Evolutionary conservation across 2,113 vertebrate genomes (phyloP), one percentile per base, ranked within the genome.

Genomic region (Pteronura brasiliensis): DNA sequence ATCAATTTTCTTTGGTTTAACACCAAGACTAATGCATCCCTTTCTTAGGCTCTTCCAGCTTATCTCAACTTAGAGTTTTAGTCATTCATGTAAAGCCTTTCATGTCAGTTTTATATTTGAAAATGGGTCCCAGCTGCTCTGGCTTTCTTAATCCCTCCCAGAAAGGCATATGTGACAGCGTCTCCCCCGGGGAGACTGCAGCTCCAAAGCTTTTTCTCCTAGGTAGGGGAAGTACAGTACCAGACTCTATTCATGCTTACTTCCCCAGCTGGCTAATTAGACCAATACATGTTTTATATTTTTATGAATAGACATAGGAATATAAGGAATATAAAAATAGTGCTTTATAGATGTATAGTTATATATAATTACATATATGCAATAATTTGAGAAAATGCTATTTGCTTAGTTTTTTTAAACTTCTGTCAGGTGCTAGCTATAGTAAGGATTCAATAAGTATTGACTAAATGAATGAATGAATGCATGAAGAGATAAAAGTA

Each of bases 1-100:
- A 97, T 97, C 95, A 90, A 65, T 98, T 98, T 92, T 97, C 96
- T 92, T 96, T 95, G 97, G 87, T 98, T 96, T 97, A 96, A 97
- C 92, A 95, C 83, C 96, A 96, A 90, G 90, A 94, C 92, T 77
- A 90, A 92, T 71, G 71, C 77, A 55, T 36, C 80, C 59, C 87
- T 49, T 83, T 87, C 79, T 82, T 95, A 52, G 87, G 44, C 57
- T 52, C 31, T 88, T 90, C 71, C 39, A 90, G 59, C 76, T 92
- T 96, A 85, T 97, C 84, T 87, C 44, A 97, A 96, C 39, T 90
- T 82, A 93, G 90, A 90, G 44, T 96, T 97, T 97, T 69, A 93
- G 84, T 88, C 69, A 71, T 96, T 97, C 88, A 59, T 69, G 69
- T 96, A 95, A 97, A 97, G 87, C 80, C 44, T 96, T 97, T 96